A percentile compares a stretch with the other conserved stretches of the same genome.
phyloP scores from a whole-genome alignment of 2,888 invertebrate species.

The Clepsis dumicolana region DNA sequence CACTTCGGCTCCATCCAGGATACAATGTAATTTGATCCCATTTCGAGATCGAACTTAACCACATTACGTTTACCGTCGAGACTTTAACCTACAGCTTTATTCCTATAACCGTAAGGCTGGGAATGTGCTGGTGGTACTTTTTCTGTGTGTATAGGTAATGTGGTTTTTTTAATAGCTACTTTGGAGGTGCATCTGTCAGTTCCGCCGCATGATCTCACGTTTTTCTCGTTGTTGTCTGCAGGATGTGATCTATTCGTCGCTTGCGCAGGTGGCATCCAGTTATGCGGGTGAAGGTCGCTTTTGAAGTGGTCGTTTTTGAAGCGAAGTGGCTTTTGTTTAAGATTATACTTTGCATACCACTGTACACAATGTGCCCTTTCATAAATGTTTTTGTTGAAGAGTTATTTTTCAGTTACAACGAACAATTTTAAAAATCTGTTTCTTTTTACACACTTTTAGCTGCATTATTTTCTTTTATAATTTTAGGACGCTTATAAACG shows the following conservation, averaged over 20 bases:
- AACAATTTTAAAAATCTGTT: no score
- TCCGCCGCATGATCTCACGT: constrained; percentile 63
- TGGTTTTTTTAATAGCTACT: constrained; percentile 44
- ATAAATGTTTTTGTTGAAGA: no score
- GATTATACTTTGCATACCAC: background rate
- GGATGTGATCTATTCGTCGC: constrained; percentile 63
- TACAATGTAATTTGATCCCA: constrained; percentile 45
- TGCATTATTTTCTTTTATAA: no score
- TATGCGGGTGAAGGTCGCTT: constrained; percentile 33
- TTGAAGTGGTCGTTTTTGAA: background rate
- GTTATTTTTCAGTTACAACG: no score
- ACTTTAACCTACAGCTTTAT: background rate
- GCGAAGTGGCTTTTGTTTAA: background rate
- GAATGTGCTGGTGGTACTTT: background rate
- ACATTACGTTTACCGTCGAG: constrained; percentile 26
- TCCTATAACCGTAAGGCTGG: background rate
- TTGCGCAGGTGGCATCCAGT: constrained; percentile 58
- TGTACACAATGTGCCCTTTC: no score
- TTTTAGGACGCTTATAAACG: no score
- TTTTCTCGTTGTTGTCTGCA: constrained; percentile 64
- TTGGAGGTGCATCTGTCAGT: constrained; percentile 40
- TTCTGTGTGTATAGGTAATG: background rate
- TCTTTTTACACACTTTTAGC: no score
- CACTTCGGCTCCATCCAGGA: constrained; percentile 27
- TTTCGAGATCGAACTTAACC: constrained; percentile 31